Conservation (phyloP, 1,140 invertebrate species). For the Drosophila equinoxialis region DNA sequence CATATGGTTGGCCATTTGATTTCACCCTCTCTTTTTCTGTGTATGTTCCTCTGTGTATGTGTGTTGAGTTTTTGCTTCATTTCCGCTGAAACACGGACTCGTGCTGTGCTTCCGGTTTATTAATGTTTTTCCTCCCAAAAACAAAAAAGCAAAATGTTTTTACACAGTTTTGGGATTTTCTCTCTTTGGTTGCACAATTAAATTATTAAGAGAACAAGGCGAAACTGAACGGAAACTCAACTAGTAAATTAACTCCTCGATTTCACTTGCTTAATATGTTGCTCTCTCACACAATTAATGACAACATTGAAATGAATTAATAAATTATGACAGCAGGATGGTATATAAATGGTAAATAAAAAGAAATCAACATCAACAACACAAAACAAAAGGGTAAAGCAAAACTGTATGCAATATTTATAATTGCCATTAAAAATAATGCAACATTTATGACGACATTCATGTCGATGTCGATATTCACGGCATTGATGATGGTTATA, state of each 20-base stretch:
- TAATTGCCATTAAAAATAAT: conserved; percentile 59
- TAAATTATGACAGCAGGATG: neutral
- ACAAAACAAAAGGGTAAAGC: conserved; percentile 27
- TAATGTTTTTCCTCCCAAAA: conserved; percentile 59
- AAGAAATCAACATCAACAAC: neutral
- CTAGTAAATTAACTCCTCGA: conserved; percentile 37
- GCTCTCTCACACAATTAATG: neutral
- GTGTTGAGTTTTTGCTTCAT: conserved; percentile 54
- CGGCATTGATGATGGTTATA: conserved; percentile 31
- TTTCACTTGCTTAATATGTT: conserved; percentile 38
- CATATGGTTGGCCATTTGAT: neutral
- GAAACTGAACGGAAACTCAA: conserved; percentile 15
- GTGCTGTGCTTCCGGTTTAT: conserved; percentile 70
- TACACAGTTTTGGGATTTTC: conserved; percentile 12
- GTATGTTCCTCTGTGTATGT: neutral
- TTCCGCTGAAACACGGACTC: conserved; percentile 64
- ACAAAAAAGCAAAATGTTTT: conserved; percentile 29
- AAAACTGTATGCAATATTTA: conserved; percentile 52
- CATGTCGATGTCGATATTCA: neutral
- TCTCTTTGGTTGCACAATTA: conserved; percentile 49
- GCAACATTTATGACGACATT: conserved; percentile 26
- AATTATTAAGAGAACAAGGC: conserved; percentile 55
- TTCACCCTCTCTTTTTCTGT: neutral
- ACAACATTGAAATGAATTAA: conserved; percentile 15
- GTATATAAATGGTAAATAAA: neutral